Evolutionary conservation across 2,113 vertebrate species (phyloP).

Genomic region (Xerus inauris): DNA sequence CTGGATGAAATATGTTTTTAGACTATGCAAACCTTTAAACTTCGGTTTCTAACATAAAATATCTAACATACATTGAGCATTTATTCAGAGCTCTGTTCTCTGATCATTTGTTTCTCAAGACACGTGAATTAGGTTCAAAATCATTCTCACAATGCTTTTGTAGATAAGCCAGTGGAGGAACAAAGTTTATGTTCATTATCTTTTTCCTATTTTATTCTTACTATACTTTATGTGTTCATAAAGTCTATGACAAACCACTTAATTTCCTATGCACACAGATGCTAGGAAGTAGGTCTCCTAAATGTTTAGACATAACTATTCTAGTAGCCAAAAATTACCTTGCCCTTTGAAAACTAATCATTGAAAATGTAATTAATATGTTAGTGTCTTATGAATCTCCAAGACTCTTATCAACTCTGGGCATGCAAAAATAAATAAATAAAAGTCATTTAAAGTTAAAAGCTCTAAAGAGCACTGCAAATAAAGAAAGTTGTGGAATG

Average conservation of each 20-base stretch:
- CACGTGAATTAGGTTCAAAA: background rate
- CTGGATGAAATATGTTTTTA: background rate
- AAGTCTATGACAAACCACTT: background rate
- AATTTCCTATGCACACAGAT: background rate
- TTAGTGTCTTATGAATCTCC: background rate
- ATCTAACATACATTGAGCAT: background rate
- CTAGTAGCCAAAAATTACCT: background rate
- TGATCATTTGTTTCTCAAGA: background rate
- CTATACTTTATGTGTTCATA: background rate
- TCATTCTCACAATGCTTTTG: background rate
- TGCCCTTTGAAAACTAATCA: slow-evolving; percentile 11
- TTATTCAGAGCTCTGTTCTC: background rate
- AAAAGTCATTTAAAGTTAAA: slow-evolving; percentile 12
- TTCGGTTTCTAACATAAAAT: background rate
- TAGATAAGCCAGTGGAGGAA: background rate
- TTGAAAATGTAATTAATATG: slow-evolving; percentile 10
- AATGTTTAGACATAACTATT: slow-evolving; percentile 8
- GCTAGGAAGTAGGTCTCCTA: background rate
- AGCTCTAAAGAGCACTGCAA: background rate
- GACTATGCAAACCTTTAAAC: background rate
- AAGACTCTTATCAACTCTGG: background rate
- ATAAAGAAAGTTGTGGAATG: background rate
- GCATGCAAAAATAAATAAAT: background rate
- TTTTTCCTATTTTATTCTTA: background rate
- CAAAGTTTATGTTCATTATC: background rate